Evolutionary conservation across 2,888 invertebrate species (phyloP).

Genomic region (Melangyna quadrimaculata): DNA sequence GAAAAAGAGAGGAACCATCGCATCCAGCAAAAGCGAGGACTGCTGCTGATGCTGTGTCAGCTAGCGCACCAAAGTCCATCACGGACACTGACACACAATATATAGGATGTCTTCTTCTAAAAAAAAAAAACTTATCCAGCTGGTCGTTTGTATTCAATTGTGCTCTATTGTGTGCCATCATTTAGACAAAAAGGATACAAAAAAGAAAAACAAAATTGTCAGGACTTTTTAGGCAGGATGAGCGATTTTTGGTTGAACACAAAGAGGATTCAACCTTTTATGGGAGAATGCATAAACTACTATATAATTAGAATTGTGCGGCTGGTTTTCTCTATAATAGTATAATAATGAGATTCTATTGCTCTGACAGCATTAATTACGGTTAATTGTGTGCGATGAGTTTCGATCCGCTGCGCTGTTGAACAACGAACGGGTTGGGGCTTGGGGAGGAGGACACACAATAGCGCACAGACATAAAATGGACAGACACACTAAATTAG

Average conservation of each 20-base stretch:
- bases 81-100: not conserved
- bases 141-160: slow-evolving; percentile 37
- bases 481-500: slow-evolving; percentile 35
- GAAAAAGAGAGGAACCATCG: slow-evolving; percentile 25
- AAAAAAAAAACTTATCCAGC: slow-evolving; percentile 11
- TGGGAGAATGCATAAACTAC: not conserved
- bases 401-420: slow-evolving; percentile 24
- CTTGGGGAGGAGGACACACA: too few relatives aligned
- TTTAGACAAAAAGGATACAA: slow-evolving; percentile 15
- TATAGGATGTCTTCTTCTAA: not conserved
- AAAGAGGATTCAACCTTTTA: slow-evolving; percentile 38
- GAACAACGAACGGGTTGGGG: too few relatives aligned
- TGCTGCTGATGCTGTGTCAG: slow-evolving; percentile 45
- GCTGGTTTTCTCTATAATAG: slow-evolving; percentile 10
- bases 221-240: slow-evolving; percentile 8
- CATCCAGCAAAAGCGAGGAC: not conserved
- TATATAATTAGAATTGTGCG: slow-evolving; percentile 15
- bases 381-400: slow-evolving; percentile 63
- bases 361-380: slow-evolving; percentile 58
- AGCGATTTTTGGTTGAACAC: slow-evolving; percentile 22
- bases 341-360: slow-evolving; percentile 39
- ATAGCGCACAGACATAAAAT: not conserved
- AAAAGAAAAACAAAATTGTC: slow-evolving; percentile 9
- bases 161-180: slow-evolving; percentile 44
- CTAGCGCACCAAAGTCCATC: not conserved